Percentiles rank a stretch among this genome's conserved stretches.
phyloP scores from a whole-genome alignment of 2,888 invertebrate species.

The Lycophotia porphyrea region DNA sequence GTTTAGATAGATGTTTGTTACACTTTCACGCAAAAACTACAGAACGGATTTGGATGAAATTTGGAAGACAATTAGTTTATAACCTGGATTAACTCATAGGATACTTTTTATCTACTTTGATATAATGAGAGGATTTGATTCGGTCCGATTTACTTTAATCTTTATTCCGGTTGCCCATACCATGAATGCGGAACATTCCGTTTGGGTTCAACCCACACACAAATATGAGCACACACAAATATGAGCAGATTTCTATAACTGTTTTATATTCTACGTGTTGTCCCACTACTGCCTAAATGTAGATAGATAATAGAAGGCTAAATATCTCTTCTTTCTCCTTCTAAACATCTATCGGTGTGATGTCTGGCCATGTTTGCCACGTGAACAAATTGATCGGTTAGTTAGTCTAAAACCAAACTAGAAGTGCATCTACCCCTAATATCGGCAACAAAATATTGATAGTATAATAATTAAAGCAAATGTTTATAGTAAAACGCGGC shows the following conservation, averaged over 20 bases:
- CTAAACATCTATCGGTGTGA: background rate
- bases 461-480: slow-evolving; percentile 57
- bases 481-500: slow-evolving; percentile 56
- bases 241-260: background rate
- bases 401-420: slow-evolving; percentile 7
- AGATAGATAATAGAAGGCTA: too few species aligned
- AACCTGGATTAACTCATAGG: too few species aligned
- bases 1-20: too few species aligned
- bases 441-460: slow-evolving; percentile 28
- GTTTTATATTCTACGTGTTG: background rate
- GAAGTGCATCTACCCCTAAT: slow-evolving; percentile 2
- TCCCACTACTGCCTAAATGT: background rate
- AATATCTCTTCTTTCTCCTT: background rate
- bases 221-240: background rate
- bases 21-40: too few species aligned
- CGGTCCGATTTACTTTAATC: background rate
- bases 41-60: too few species aligned
- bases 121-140: background rate
- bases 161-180: too few species aligned
- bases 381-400: background rate
- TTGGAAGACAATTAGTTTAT: too few species aligned
- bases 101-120: too few species aligned
- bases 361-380: background rate
- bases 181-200: background rate
- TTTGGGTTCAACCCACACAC: background rate